These are phyloP conservation scores for Eupithecia dodoneata DNA, from an alignment of 2,888 invertebrate genomes.

Conservation along the genomic window DNA sequence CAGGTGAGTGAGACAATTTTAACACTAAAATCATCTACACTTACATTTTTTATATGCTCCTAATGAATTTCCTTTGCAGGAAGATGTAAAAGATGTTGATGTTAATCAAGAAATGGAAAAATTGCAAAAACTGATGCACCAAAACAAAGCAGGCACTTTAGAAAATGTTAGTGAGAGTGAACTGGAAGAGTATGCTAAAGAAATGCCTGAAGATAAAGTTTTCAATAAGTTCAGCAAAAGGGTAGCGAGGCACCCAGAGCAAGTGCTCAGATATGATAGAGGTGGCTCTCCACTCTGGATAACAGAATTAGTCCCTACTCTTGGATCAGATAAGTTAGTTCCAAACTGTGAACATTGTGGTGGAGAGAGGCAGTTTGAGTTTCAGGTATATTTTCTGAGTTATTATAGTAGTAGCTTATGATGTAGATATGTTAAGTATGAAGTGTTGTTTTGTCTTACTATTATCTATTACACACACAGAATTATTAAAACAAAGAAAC, in stretches of 20 bases:
- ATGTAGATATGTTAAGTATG: background rate
- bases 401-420: background rate
- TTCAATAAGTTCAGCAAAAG: constrained; percentile 91
- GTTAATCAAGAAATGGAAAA: constrained; percentile 79
- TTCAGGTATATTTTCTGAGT: constrained; percentile 85
- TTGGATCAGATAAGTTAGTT: constrained; percentile 71
- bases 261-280: constrained; percentile 91
- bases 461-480: background rate
- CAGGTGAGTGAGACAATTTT: constrained; percentile 47
- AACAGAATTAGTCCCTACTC: constrained; percentile 74
- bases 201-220: constrained; percentile 87
- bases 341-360: constrained; percentile 91
- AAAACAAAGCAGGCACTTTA: constrained; percentile 86
- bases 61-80: constrained; percentile 51
- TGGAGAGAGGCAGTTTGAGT: constrained; percentile 92
- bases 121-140: constrained; percentile 76
- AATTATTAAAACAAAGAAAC: background rate
- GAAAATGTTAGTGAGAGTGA: constrained; percentile 87
- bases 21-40: background rate
- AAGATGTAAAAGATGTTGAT: constrained; percentile 72
- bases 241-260: constrained; percentile 89
- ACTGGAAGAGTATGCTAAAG: constrained; percentile 86
- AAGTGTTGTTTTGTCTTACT: background rate
- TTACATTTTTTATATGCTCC: background rate
- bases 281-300: constrained; percentile 94